Percentiles rank a stretch among this genome's conserved stretches.
These are phyloP conservation scores for Aurelia aurita DNA, from an alignment of 30 jellyfish, hydroid and myxozoan genomes.

Conservation along the genomic window DNA sequence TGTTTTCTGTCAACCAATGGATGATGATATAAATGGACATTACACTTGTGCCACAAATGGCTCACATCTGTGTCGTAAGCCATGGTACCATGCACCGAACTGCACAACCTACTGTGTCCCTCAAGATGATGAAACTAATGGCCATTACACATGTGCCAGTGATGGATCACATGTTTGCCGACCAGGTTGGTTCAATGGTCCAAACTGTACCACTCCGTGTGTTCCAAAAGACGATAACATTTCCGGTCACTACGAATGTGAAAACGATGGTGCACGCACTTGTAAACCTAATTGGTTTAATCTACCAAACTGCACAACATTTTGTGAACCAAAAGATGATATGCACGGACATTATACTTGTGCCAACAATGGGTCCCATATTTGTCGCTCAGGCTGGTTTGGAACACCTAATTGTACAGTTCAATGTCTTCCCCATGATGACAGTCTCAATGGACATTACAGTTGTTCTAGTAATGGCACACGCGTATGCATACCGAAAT, in stretches of 20 bases:
- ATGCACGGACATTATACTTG: slow-evolving; percentile 28
- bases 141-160: slow-evolving; percentile 51
- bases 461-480: slow-evolving; percentile 47
- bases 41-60: slow-evolving; percentile 19
- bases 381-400: slow-evolving; percentile 25
- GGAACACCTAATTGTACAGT: not conserved
- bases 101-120: slow-evolving; percentile 47
- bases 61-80: not conserved
- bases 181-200: slow-evolving; percentile 29
- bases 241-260: slow-evolving; percentile 60
- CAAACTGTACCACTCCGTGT: slow-evolving; percentile 59
- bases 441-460: slow-evolving; percentile 25
- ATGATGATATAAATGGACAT: slow-evolving; percentile 33
- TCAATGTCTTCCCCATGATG: slow-evolving; percentile 24
- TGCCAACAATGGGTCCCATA: not conserved
- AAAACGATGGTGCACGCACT: slow-evolving; percentile 17
- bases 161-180: slow-evolving; percentile 59
- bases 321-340: slow-evolving; percentile 23
- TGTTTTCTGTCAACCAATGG: slow-evolving; percentile 32
- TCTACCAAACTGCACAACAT: slow-evolving; percentile 44
- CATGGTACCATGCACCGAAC: slow-evolving; percentile 30
- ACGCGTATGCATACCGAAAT: slow-evolving; percentile 18
- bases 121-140: slow-evolving; percentile 26
- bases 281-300: slow-evolving; percentile 34
- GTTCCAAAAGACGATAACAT: slow-evolving; percentile 36